These are phyloP conservation scores for Psylliodes chrysocephalus DNA, from an alignment of 2,888 invertebrate species.

Conservation along the genomic window DNA sequence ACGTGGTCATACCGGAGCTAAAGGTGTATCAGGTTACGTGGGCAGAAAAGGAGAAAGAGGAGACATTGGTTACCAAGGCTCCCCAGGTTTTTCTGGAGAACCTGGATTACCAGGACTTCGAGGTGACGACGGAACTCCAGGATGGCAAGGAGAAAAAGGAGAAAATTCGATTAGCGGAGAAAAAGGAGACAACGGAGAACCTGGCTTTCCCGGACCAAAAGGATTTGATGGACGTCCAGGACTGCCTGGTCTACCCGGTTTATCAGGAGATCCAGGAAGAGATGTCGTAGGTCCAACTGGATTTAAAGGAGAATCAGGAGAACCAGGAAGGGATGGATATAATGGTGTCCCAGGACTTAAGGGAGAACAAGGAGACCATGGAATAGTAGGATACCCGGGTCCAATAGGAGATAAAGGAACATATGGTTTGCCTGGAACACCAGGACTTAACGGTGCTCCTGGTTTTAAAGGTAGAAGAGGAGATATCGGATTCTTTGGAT, in stretches of 20 bases:
- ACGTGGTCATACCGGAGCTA: constrained; percentile 59
- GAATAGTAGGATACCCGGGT: constrained; percentile 65
- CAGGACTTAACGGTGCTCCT: constrained; percentile 64
- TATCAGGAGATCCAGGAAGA: constrained; percentile 55
- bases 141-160: constrained; percentile 65
- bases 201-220: constrained; percentile 50
- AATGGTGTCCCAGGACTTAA: constrained; percentile 72
- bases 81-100: constrained; percentile 47
- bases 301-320: constrained; percentile 65
- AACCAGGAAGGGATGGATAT: constrained; percentile 68
- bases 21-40: constrained; percentile 50
- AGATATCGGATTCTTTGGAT: constrained; percentile 57
- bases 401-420: constrained; percentile 62
- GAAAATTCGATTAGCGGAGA: constrained; percentile 71
- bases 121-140: constrained; percentile 63
- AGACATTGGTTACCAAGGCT: constrained; percentile 63
- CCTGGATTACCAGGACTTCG: constrained; percentile 58
- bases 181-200: constrained; percentile 69
- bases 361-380: constrained; percentile 71
- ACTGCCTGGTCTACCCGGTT: constrained; percentile 66
- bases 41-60: constrained; percentile 60
- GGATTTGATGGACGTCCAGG: constrained; percentile 51
- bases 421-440: constrained; percentile 67
- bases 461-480: constrained; percentile 69
- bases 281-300: constrained; percentile 70